Evolutionary conservation across 2,888 invertebrate genomes (phyloP).

Genomic region (Aleiodes leptofemur): DNA sequence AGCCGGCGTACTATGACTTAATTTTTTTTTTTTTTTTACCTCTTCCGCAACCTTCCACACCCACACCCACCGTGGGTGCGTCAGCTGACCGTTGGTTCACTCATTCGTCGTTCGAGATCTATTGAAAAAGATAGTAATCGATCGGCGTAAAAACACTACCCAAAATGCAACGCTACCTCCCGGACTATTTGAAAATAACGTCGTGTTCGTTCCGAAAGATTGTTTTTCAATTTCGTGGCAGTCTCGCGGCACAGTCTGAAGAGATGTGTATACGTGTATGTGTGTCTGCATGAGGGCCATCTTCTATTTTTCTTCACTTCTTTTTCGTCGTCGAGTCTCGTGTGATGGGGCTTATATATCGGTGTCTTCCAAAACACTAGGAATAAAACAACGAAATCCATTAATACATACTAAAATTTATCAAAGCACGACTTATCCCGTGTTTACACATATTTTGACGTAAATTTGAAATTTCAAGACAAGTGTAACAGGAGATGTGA

Average conservation of each 20-base stretch:
- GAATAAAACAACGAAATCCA: slow-evolving; percentile 30
- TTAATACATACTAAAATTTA: slow-evolving; percentile 34
- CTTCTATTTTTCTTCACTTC: slow-evolving; percentile 29
- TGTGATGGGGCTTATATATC: slow-evolving; percentile 20
- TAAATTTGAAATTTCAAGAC: background rate
- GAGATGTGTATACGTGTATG: background rate
- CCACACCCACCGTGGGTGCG: too few species aligned
- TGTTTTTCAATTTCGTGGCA: slow-evolving; percentile 55
- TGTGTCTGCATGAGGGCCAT: slow-evolving; percentile 1
- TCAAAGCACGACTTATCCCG: slow-evolving; percentile 25
- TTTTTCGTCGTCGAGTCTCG: slow-evolving; percentile 34
- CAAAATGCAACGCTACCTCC: too few species aligned
- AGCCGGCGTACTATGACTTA: too few species aligned
- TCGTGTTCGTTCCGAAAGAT: slow-evolving; percentile 54
- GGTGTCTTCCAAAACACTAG: slow-evolving; percentile 9
- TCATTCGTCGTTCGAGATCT: too few species aligned
- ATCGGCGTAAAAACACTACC: too few species aligned
- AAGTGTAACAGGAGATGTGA: background rate
- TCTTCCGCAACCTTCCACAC: too few species aligned
- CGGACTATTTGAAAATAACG: slow-evolving; percentile 60
- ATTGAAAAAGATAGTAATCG: too few species aligned
- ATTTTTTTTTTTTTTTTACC: too few species aligned
- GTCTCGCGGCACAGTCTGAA: slow-evolving; percentile 33
- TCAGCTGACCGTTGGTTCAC: too few species aligned
- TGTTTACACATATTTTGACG: slow-evolving; percentile 24